A percentile compares a stretch with the other conserved stretches of the same genome.
These are phyloP conservation scores for Hylia prasina DNA, from an alignment of 2,113 vertebrate species.

Conservation along the genomic window DNA sequence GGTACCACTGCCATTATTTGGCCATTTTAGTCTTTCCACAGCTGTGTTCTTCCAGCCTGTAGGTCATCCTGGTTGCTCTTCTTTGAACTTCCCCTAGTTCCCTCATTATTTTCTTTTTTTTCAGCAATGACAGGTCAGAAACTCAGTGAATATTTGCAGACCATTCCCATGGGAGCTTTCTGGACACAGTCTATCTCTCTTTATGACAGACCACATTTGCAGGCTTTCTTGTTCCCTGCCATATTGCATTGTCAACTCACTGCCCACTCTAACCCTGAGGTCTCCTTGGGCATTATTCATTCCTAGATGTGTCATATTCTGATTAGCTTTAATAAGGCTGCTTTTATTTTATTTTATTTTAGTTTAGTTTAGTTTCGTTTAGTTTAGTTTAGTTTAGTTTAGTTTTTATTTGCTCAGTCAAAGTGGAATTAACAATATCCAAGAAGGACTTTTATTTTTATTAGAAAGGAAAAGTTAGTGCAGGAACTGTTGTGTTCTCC, in stretches of 20 bases:
- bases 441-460: neutral
- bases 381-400: neutral
- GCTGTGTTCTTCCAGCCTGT: neutral
- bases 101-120: neutral
- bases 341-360: neutral
- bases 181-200: neutral
- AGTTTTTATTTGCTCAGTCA: neutral
- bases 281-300: conserved; percentile 36
- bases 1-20: neutral
- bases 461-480: neutral
- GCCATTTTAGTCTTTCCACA: neutral
- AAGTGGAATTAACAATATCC: neutral
- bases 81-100: neutral
- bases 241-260: conserved; percentile 22
- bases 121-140: neutral
- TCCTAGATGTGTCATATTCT: neutral
- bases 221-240: conserved; percentile 4
- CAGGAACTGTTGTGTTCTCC: neutral
- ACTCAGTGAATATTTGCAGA: neutral
- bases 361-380: neutral
- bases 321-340: neutral
- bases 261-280: conserved; percentile 36
- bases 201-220: conserved; percentile 18
- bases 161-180: neutral
- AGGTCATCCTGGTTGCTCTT: neutral